Base-by-base conservation (phyloP, 2,888 invertebrate genomes). In the Tetramorium bicarinatum region DNA sequence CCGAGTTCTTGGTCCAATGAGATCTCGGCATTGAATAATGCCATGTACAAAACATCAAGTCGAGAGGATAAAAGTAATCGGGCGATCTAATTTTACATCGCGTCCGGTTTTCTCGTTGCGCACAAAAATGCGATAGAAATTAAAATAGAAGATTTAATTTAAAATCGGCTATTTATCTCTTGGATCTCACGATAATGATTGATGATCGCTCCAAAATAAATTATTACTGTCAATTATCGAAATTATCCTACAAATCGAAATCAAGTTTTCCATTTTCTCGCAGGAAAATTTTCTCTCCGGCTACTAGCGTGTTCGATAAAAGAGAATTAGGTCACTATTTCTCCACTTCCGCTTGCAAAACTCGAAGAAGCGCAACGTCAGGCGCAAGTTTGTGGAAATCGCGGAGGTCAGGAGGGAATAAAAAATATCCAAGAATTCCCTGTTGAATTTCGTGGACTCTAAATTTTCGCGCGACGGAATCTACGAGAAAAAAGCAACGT, bases 1-100 rank as follows among this genome's bases (percentile, higher is more conserved):
- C 61, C 67, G 61, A 79, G 59, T 76, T 81, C 77, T 81, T 76
- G 59, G 52, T 11, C 61, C 67, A 56, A 77, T 56, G 61, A 79
- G 49, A 80, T 67, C 62, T 41, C 62, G 76, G 41, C 77, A 9
- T 62, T 44, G 74, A 61, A 80, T 59, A 59, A 80, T 80, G 18
- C 47, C 25, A 13, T 21, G 44, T 56, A 56, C 59, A 44, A 72
- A 47, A 72, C 25, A 59, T 74, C 59, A 59, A 38, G 18, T 25
- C 59, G 18, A 41, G 21, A 80, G 47, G 38, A 71, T 47, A 47
- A 71, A 71, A 69, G 34, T 77, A 71, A 77, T 71, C 72, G 74
- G 56, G 38, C 15, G 13, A 80, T 80, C 47, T 47, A 59, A 72
- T 79, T 79, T 71, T 34, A 21, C 8, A 25, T 56, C 18, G 49